Evolutionary conservation across 2,113 vertebrate genomes (phyloP), one percentile per base, ranked within the genome.

Genomic region (Galbula dea): DNA sequence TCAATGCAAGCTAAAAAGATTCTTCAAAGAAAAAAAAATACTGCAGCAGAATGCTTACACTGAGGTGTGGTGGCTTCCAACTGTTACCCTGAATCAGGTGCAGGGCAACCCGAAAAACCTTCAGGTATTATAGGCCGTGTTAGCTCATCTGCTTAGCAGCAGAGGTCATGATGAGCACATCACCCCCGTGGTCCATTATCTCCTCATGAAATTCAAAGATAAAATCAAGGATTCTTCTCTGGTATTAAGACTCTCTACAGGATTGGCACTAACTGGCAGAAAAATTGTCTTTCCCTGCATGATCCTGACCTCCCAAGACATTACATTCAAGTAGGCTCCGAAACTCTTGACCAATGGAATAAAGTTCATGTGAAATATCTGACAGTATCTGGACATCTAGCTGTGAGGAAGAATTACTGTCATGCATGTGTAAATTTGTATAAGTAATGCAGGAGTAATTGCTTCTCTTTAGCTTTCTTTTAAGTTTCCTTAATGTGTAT

Each of bases 121-220:
- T 59, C 45, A 79, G 73, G 68, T 95, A 77, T 52, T 91, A 91
- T 7, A 81, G 51, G 58, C 69, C 7, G 0, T 93, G 95, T 96
- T 75, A 86, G 49, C 83, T 94, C 92, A 76, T 92, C 90, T 93
- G 86, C 92, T 96, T 92, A 93, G 92, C 86, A 87, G 58, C 71
- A 92, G 65, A 95, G 90, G 94, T 95, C 90, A 93, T 62, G 90
- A 93, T 69, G 63, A 92, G 89, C 90, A 82, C 34, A 84, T 90
- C 83, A 94, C 83, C 86, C 74, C 6, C 6, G 94, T 73, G 74
- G 71, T 94, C 96, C 46, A 90, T 94, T 94, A 92, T 92, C 74
- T 93, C 49, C 54, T 96, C 86, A 95, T 89, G 86, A 96, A 95
- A 96, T 96, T 96, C 92, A 94, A 81, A 95, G 58, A 68, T 41